phyloP scores from a whole-genome alignment of 2,797 vertebrate genomes.

The Pangasius mekongensis region DNA sequence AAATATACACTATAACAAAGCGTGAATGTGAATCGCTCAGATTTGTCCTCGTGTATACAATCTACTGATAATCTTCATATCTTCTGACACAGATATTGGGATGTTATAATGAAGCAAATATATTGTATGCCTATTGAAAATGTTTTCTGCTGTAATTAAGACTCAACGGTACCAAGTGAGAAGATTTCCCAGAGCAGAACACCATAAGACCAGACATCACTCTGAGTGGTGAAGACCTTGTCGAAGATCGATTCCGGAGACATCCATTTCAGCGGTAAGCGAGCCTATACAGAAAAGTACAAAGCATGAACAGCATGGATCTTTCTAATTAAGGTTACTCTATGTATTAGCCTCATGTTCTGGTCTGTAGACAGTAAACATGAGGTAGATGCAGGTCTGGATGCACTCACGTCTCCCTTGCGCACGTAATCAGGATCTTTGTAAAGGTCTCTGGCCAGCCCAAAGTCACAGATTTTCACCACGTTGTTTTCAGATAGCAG shows the following conservation, averaged over 20 bases:
- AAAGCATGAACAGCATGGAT: conserved; percentile 26
- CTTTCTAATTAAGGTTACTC: background rate
- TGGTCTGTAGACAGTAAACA: background rate
- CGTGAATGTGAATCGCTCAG: background rate
- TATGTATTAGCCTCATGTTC: background rate
- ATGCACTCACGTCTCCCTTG: conserved; percentile 90
- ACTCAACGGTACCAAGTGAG: conserved; percentile 82
- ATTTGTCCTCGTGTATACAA: background rate
- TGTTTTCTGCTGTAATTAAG: background rate
- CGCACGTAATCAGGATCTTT: conserved; percentile 95
- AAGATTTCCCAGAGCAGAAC: conserved; percentile 98
- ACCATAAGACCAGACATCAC: conserved; percentile 94
- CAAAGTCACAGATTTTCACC: conserved; percentile 97
- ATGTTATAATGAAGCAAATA: background rate
- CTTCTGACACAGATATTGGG: background rate
- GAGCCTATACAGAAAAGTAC: conserved; percentile 76
- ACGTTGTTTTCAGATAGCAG: conserved; percentile 93
- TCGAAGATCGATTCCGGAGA: conserved; percentile 97
- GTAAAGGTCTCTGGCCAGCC: conserved; percentile 92
- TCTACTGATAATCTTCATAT: background rate
- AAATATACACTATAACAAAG: background rate
- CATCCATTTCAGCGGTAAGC: conserved; percentile 98
- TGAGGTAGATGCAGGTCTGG: background rate
- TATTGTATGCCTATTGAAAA: background rate
- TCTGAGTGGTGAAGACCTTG: conserved; percentile 96